Evolutionary conservation across 2,113 vertebrate species (phyloP).

Genomic region (Pao palembangensis): DNA sequence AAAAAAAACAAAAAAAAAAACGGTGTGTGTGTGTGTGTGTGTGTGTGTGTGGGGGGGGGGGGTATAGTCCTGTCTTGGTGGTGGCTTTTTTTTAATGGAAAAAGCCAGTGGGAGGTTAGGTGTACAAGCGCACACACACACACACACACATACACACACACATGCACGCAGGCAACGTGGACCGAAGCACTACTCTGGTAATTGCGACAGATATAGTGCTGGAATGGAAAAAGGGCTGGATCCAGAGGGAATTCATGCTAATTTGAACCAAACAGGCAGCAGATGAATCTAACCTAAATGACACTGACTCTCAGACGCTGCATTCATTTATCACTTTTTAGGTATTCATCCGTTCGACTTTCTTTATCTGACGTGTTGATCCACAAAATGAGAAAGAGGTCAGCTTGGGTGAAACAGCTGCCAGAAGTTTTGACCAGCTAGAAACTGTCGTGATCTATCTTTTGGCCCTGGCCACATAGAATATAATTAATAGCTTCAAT

Average conservation of each 20-base stretch:
- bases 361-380: too few relatives aligned
- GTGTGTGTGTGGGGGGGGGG: not conserved
- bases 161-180: constrained; percentile 11
- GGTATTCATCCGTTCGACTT: not conserved
- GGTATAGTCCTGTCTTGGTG: constrained; percentile 46
- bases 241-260: constrained; percentile 48
- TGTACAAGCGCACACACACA: constrained; percentile 31
- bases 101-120: constrained; percentile 56
- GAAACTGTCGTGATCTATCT: too few relatives aligned
- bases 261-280: constrained; percentile 67
- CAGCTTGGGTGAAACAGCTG: too few relatives aligned
- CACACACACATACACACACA: constrained; percentile 1
- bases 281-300: constrained; percentile 38
- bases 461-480: too few relatives aligned
- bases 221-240: constrained; percentile 28
- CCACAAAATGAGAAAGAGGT: too few relatives aligned
- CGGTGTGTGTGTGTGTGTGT: too few relatives aligned
- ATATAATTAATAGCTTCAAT: not conserved
- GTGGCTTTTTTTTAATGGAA: constrained; percentile 50
- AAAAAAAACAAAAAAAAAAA: too few relatives aligned
- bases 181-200: constrained; percentile 59
- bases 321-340: constrained; percentile 3
- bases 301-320: constrained; percentile 29
- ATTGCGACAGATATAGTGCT: constrained; percentile 60
- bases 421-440: too few relatives aligned